These are phyloP conservation scores for Bovichtus diacanthus DNA, from an alignment of 2,797 vertebrate genomes.

Conservation along the genomic window DNA sequence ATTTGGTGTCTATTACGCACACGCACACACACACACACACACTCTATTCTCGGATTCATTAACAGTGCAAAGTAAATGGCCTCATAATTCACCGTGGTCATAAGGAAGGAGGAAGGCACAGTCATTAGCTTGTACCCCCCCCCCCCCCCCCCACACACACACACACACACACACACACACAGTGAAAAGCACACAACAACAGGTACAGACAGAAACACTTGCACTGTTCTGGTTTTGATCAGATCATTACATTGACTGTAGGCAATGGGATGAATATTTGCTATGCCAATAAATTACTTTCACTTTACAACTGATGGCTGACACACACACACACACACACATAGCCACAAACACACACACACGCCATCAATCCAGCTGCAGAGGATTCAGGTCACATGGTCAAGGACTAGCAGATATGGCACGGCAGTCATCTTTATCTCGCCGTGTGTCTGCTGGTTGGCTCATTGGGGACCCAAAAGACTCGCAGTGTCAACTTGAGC, in stretches of 20 bases:
- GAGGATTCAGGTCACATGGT: conserved; percentile 8
- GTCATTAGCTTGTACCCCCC: conserved; percentile 54
- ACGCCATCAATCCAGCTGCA: background rate
- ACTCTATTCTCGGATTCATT: conserved; percentile 58
- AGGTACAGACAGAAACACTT: conserved; percentile 7
- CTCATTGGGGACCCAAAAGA: no score
- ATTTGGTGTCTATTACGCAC: conserved; percentile 30
- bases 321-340: conserved; percentile 11
- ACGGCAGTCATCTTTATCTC: background rate
- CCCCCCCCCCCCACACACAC: background rate
- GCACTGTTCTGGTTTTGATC: background rate
- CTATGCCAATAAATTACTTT: background rate
- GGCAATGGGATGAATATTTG: background rate
- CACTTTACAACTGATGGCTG: background rate
- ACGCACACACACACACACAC: conserved; percentile 11
- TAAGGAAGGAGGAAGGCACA: conserved; percentile 65
- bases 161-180: conserved; percentile 17
- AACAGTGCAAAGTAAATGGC: conserved; percentile 53
- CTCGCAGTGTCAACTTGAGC: no score
- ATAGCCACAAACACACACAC: conserved; percentile 8
- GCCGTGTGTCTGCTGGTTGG: no score
- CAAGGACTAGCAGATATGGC: conserved; percentile 17
- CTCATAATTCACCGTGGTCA: conserved; percentile 68
- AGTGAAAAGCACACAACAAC: background rate
- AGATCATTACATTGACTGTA: background rate